These are phyloP conservation scores for Dendrocincla fuliginosa DNA, from an alignment of 2,797 vertebrate species.

Conservation along the genomic window DNA sequence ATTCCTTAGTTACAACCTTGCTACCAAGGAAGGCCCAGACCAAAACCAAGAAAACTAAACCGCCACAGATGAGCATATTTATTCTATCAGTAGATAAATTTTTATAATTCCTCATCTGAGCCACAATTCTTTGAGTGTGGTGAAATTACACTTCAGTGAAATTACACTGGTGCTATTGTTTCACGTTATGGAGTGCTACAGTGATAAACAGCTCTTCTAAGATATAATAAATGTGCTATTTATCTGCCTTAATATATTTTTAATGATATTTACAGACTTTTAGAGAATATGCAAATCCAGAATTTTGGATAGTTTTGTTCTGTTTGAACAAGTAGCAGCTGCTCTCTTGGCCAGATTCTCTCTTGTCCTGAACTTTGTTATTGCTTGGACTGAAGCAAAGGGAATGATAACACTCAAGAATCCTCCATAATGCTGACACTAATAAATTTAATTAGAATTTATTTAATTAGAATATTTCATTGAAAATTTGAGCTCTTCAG, in stretches of 20 bases:
- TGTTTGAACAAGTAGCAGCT: not conserved
- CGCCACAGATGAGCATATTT: not conserved
- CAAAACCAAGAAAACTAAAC: no score
- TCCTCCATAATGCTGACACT: not conserved
- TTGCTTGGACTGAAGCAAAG: not conserved
- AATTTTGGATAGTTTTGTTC: not conserved
- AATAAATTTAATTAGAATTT: not conserved
- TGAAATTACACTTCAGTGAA: not conserved
- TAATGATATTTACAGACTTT: not conserved
- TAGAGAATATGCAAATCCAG: not conserved
- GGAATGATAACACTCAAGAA: not conserved
- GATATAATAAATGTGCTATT: not conserved
- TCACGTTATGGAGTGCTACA: not conserved
- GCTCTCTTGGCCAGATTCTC: not conserved
- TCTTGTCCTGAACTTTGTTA: not conserved
- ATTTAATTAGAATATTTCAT: not conserved
- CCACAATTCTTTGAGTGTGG: not conserved
- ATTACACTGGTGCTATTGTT: not conserved
- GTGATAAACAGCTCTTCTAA: not conserved
- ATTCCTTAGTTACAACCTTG: no score
- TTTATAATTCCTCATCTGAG: not conserved
- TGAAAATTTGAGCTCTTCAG: not conserved
- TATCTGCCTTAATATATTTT: not conserved
- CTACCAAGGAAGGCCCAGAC: no score
- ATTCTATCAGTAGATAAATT: not conserved